Evolutionary conservation across 2,113 vertebrate species (phyloP), one percentile per base, ranked within the genome.

Genomic region (Carassius auratus): DNA sequence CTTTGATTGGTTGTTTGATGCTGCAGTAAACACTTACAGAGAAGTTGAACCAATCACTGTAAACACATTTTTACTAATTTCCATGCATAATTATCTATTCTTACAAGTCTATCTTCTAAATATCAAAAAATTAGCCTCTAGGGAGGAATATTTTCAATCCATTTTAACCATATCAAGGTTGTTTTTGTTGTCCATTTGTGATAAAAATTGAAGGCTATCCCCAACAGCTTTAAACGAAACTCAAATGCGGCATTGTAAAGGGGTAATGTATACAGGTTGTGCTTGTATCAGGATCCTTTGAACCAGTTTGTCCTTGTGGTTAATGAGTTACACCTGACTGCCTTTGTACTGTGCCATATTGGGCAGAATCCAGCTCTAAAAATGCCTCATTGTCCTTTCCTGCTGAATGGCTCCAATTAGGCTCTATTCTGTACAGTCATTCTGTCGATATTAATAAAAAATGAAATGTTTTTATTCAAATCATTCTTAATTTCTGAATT

Each of bases 61-160:
- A 91, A 91, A 90, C 52, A 91, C 89, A 90, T 74, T 87, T 84
- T 79, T 87, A 87, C 90, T 90, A 92, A 89, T 93, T 92, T 91
- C 90, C 30, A 79, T 90, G 87, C 85, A 86, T 86, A 90, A 91
- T 92, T 85, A 89, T 92, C 92, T 88, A 89, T 83, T 90, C 88
- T 91, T 88, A 91, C 89, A 91, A 84, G 89, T 88, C 86, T 90
- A 81, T 89, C 50, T 90, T 91, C 86, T 90, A 87, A 93, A 91
- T 91, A 71, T 86, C 89, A 86, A 86, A 85, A 90, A 89, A 89
- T 86, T 88, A 87, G 86, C 92, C 87, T 26, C 62, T 15, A 90
- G 89, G 90, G 84, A 76, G 87, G 80, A 88, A 68, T 19, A 77
- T 76, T 83, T 38, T 9, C 30, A 71, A 76, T 85, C 73, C 15